These are phyloP conservation scores for Cygnus atratus DNA, from an alignment of 2,113 vertebrate species.

Conservation along the genomic window DNA sequence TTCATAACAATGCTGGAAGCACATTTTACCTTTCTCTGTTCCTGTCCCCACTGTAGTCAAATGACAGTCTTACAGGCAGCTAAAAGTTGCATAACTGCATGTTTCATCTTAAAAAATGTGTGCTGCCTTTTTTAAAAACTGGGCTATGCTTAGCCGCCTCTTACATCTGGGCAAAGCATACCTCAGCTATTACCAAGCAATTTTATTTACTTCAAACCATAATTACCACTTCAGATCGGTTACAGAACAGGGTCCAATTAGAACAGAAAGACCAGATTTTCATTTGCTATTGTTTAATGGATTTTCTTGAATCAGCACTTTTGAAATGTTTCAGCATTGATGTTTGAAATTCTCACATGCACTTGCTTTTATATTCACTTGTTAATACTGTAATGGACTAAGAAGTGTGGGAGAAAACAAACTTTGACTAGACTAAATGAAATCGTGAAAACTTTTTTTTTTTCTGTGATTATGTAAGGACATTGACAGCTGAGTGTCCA, in stretches of 20 bases:
- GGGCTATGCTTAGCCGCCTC: neutral
- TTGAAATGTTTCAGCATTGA: neutral
- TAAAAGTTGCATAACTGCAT: neutral
- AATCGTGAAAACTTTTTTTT: neutral
- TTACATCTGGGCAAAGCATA: neutral
- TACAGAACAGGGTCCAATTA: neutral
- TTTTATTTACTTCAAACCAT: neutral
- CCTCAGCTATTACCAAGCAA: neutral
- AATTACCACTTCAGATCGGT: neutral
- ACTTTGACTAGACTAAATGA: neutral
- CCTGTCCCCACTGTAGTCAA: neutral
- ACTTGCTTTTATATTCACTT: neutral
- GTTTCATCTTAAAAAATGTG: neutral
- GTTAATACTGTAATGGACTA: neutral
- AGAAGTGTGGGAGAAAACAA: neutral
- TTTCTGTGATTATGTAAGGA: neutral
- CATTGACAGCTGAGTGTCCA: neutral
- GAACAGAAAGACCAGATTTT: neutral
- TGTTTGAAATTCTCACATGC: neutral
- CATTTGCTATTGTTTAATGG: neutral
- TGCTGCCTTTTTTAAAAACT: neutral
- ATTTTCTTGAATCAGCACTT: neutral
- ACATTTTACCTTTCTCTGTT: neutral
- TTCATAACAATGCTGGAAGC: accelerated
- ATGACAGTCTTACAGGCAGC: neutral